Base-by-base conservation (phyloP, 2,113 vertebrate genomes). In the Ahaetulla prasina region DNA sequence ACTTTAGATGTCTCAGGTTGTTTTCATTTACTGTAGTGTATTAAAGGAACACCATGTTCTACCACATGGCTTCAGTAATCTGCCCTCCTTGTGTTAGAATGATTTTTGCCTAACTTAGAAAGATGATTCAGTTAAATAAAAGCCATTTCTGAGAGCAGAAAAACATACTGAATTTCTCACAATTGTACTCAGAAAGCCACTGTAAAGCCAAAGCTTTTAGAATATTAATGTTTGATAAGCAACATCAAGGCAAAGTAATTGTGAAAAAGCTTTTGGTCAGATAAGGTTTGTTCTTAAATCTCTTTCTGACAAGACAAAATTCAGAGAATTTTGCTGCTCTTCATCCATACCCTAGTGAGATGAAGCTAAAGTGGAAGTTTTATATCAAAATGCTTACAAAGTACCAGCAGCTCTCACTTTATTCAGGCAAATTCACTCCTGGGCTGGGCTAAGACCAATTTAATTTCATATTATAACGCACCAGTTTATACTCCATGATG, bases 181-280 rank as follows among this genome's bases (percentile, higher is more conserved):
- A 0, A 0, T 95, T 2, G 0, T 90, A 90, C 80, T 92, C 93
- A 95, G 85, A 95, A 94, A 86, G 80, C 49, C 87, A 89, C 84
- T 52, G 27, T 85, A 85, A 89, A 94, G 87, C 94, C 93, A 93
- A 94, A 96, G 94, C 95, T 96, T 96, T 97, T 95, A 96, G 92
- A 94, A 92, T 96, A 97, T 97, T 96, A 96, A 96, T 96, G 94
- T 96, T 96, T 96, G 95, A 94, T 96, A 96, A 96, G 94, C 94
- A 96, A 43, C 93, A 95, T 95, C 93, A 95, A 96, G 93, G 87
- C 95, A 91, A 89, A 92, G 94, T 91, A 91, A 74, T 96, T 94
- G 90, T 93, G 91, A 96, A 94, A 91, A 90, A 91, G 95, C 20
- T 49, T 94, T 91, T 91, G 92, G 91, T 92, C 93, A 93, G 91